A percentile compares a stretch with the other conserved stretches of the same genome.
Conservation (phyloP, 2,113 vertebrate genomes). For the Cariama cristata region DNA sequence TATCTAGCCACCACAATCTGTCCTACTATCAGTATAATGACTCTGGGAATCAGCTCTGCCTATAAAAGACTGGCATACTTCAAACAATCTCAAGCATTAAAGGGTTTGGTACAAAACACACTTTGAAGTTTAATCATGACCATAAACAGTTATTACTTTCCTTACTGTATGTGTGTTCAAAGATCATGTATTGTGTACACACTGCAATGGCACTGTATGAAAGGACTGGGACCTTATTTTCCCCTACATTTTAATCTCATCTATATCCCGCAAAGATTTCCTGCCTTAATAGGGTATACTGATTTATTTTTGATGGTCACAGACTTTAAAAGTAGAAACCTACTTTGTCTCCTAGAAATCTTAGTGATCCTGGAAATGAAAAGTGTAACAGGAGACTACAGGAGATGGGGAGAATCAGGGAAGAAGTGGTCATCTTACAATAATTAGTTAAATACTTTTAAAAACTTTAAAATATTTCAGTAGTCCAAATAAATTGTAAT, state of each 20-base stretch:
- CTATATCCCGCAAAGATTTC: neutral
- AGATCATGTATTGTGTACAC: neutral
- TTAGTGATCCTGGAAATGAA: neutral
- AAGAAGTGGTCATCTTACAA: neutral
- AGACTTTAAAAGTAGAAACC: neutral
- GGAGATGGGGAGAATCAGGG: neutral
- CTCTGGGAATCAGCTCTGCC: neutral
- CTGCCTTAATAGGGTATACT: neutral
- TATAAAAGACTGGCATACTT: neutral
- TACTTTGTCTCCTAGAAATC: neutral
- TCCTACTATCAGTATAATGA: neutral
- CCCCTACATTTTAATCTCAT: neutral
- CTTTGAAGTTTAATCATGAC: constrained; percentile 40
- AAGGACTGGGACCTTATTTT: neutral
- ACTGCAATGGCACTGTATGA: neutral
- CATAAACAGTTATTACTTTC: constrained; percentile 21
- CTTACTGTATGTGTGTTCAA: neutral
- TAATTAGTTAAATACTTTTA: neutral
- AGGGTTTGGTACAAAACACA: constrained; percentile 20
- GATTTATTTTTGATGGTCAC: neutral
- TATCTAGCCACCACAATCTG: neutral
- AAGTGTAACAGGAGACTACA: neutral
- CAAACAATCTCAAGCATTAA: neutral
- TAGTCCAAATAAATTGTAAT: neutral
- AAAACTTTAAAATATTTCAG: neutral